phyloP scores from a whole-genome alignment of 2,797 vertebrate species.

The Bradypus variegatus region DNA sequence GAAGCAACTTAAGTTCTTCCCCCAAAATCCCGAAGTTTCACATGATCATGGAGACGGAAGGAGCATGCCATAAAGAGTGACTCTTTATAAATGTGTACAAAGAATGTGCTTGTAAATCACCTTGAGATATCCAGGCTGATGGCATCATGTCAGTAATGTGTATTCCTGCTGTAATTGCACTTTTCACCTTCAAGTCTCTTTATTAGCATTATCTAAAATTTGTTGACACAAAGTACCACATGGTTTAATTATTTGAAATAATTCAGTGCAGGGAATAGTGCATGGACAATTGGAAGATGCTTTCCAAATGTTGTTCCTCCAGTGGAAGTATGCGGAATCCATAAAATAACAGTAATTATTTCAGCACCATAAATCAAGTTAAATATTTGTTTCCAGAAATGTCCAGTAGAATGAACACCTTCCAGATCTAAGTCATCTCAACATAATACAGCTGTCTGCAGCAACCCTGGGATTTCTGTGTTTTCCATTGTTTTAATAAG shows the following conservation, averaged over 20 bases:
- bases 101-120: neutral
- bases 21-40: neutral
- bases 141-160: neutral
- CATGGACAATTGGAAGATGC: slow-evolving; percentile 50
- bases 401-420: slow-evolving; percentile 77
- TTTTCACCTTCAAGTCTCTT: slow-evolving; percentile 46
- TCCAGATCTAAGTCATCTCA: slow-evolving; percentile 75
- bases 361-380: slow-evolving; percentile 73
- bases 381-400: slow-evolving; percentile 79
- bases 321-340: slow-evolving; percentile 66
- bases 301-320: slow-evolving; percentile 71
- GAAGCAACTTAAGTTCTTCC: neutral
- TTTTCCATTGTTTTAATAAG: slow-evolving; percentile 44
- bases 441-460: slow-evolving; percentile 71
- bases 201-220: slow-evolving; percentile 43
- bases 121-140: neutral
- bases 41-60: neutral
- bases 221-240: slow-evolving; percentile 48
- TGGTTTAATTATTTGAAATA: slow-evolving; percentile 58
- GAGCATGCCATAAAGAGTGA: neutral
- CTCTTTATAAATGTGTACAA: neutral
- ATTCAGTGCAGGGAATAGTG: slow-evolving; percentile 23
- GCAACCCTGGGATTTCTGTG: slow-evolving; percentile 67
- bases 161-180: slow-evolving; percentile 15
- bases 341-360: slow-evolving; percentile 64